Conservation (phyloP, 2,113 vertebrate genomes). For the Rhabdornis inornatus region DNA sequence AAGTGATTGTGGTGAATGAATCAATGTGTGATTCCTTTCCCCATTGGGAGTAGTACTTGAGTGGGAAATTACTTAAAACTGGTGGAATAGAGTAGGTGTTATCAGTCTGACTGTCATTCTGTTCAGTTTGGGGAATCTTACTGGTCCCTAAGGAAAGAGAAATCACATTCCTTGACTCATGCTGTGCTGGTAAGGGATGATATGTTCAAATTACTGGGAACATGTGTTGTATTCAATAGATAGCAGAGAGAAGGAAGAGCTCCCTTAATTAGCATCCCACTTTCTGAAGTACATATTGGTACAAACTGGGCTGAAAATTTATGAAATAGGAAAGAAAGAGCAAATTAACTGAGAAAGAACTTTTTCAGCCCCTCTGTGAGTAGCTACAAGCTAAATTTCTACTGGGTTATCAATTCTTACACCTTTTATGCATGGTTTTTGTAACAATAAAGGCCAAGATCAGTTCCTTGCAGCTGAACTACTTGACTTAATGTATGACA, state of each 20-base stretch:
- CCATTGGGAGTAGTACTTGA: not conserved
- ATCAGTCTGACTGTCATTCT: slow-evolving; percentile 56
- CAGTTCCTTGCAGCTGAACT: not conserved
- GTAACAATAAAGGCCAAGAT: not conserved
- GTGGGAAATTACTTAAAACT: slow-evolving; percentile 25
- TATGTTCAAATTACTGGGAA: not conserved
- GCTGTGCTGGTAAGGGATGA: not conserved
- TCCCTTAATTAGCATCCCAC: not conserved
- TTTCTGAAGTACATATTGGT: not conserved
- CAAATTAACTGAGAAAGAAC: not conserved
- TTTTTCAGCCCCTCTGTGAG: not conserved
- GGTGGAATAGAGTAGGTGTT: not conserved
- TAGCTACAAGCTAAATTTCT: not conserved
- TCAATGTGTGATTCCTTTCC: not conserved
- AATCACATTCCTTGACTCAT: not conserved
- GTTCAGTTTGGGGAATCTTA: slow-evolving; percentile 25
- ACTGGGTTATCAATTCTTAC: not conserved
- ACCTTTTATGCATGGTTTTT: not conserved
- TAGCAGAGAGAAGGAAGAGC: not conserved
- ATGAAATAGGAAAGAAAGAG: not conserved
- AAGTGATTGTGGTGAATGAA: not conserved
- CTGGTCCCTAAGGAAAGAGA: not conserved
- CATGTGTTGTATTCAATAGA: not conserved
- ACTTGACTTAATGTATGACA: not conserved
- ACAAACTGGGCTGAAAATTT: not conserved